Evolutionary conservation across 2,113 vertebrate species (phyloP).

Genomic region (Tragelaphus scriptus): DNA sequence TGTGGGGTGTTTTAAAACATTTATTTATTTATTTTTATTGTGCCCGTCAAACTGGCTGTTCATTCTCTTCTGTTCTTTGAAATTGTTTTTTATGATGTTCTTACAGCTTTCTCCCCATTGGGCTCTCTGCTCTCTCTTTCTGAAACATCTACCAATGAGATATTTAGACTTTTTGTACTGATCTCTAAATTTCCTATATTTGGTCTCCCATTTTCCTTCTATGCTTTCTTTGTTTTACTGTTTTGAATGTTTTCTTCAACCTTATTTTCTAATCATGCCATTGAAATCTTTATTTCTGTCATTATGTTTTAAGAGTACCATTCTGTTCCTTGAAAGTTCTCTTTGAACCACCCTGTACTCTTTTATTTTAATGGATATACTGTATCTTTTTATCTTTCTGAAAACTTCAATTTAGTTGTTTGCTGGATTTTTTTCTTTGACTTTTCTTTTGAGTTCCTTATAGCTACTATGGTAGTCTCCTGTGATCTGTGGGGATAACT

Average conservation of each 20-base stretch:
- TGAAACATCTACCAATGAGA: neutral
- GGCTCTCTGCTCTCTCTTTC: neutral
- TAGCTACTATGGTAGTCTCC: neutral
- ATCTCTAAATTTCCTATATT: neutral
- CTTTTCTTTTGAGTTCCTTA: neutral
- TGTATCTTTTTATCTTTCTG: neutral
- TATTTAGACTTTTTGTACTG: neutral
- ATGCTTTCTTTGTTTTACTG: neutral
- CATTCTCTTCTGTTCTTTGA: neutral
- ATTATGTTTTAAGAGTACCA: neutral
- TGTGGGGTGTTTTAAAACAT: neutral
- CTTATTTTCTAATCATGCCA: neutral
- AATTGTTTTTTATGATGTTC: neutral
- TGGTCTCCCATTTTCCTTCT: neutral
- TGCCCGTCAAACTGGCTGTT: neutral
- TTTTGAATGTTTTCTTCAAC: neutral
- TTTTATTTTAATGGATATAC: neutral
- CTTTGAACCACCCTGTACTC: neutral
- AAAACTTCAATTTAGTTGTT: neutral
- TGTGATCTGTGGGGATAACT: neutral
- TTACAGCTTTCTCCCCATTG: neutral
- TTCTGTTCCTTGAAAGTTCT: neutral
- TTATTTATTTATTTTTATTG: slow-evolving; percentile 3
- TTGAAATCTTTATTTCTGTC: neutral
- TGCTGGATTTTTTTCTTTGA: neutral